A percentile compares a stretch with the other conserved stretches of the same genome.
phyloP scores from a whole-genome alignment of 2,113 vertebrate genomes.

The Stegastes partitus region DNA sequence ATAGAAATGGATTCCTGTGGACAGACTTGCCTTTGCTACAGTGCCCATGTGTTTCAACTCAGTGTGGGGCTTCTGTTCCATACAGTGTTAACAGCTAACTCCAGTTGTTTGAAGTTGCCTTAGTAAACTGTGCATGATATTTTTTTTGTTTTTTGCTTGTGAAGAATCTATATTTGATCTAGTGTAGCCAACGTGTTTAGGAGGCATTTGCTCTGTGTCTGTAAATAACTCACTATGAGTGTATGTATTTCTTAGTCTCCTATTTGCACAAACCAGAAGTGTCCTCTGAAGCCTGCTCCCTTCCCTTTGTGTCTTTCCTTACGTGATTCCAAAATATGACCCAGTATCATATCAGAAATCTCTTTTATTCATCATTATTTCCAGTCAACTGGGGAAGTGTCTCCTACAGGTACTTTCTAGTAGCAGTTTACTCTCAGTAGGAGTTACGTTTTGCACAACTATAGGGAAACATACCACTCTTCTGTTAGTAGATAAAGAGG shows the following conservation, averaged over 20 bases:
- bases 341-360: neutral
- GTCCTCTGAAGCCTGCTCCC: conserved; percentile 76
- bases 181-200: conserved; percentile 58
- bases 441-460: conserved; percentile 26
- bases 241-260: conserved; percentile 59
- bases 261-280: conserved; percentile 84
- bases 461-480: neutral
- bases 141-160: conserved; percentile 47
- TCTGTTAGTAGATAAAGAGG: conserved; percentile 10
- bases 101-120: conserved; percentile 74
- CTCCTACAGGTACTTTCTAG: conserved; percentile 13
- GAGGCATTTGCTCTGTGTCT: conserved; percentile 61
- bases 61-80: conserved; percentile 25
- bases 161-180: conserved; percentile 65
- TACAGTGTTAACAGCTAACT: conserved; percentile 52
- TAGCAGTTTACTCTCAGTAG: conserved; percentile 27
- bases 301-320: conserved; percentile 49
- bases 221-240: conserved; percentile 58
- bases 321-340: conserved; percentile 23
- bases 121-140: conserved; percentile 77
- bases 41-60: neutral
- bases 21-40: conserved; percentile 32
- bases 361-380: neutral
- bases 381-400: conserved; percentile 11
- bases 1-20: neutral